These are phyloP conservation scores for Heteropelma amictum DNA, from an alignment of 2,888 invertebrate species.

Conservation along the genomic window DNA sequence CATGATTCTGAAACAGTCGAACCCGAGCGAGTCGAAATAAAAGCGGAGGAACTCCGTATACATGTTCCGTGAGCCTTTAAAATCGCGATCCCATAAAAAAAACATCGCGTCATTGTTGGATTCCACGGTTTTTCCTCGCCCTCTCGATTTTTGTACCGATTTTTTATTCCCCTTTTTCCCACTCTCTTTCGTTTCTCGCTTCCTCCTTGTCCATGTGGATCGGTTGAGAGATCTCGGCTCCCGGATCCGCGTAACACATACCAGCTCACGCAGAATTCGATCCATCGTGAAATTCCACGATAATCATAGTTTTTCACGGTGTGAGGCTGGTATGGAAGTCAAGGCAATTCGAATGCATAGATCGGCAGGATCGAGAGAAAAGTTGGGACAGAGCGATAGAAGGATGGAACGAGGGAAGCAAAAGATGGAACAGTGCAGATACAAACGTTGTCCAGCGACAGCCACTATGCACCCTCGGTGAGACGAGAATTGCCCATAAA, in stretches of 20 bases:
- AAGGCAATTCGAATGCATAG: too few relatives aligned
- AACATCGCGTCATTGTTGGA: background rate
- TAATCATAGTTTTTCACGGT: slow-evolving; percentile 52
- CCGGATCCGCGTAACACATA: slow-evolving; percentile 37
- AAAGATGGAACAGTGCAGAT: too few relatives aligned
- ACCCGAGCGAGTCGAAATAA: too few relatives aligned
- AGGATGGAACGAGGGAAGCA: slow-evolving; percentile 26
- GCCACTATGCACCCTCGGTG: slow-evolving; percentile 55
- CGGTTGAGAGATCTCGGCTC: slow-evolving; percentile 27
- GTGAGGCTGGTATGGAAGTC: slow-evolving; percentile 1
- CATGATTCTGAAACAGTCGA: too few relatives aligned
- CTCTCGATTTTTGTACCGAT: too few relatives aligned
- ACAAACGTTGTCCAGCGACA: too few relatives aligned
- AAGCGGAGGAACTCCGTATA: background rate
- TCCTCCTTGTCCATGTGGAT: slow-evolving; percentile 23
- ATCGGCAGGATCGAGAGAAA: background rate
- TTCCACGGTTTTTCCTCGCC: background rate
- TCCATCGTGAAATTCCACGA: slow-evolving; percentile 67
- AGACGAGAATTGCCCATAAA: slow-evolving; percentile 72
- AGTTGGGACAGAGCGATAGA: slow-evolving; percentile 22
- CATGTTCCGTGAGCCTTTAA: background rate
- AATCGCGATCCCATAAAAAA: too few relatives aligned
- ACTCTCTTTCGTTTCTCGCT: slow-evolving; percentile 14
- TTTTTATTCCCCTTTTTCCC: slow-evolving; percentile 16
- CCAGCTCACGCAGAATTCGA: slow-evolving; percentile 47